A percentile compares a stretch with the other conserved stretches of the same genome.
Evolutionary conservation across 2,797 vertebrate species (phyloP).

Genomic region (Eulemur coronatus): DNA sequence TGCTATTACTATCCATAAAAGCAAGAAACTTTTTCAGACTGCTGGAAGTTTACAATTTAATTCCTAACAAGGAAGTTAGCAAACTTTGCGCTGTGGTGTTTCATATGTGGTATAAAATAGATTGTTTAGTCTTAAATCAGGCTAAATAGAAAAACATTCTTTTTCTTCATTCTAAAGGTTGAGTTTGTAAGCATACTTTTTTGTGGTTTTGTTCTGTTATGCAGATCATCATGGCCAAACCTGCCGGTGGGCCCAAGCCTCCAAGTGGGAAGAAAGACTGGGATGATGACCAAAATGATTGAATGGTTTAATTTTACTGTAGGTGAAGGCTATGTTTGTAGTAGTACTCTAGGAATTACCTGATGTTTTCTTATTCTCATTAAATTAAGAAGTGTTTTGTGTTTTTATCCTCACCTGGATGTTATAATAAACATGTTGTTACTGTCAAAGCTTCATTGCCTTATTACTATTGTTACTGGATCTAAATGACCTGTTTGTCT

Average conservation of each 20-base stretch:
- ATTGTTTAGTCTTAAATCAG: not conserved
- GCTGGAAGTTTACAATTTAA: not conserved
- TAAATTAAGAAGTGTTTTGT: constrained; percentile 84
- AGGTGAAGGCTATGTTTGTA: constrained; percentile 45
- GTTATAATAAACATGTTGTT: constrained; percentile 65
- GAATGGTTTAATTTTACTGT: constrained; percentile 78
- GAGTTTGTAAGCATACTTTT: not conserved
- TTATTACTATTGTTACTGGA: not conserved
- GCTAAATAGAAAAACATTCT: not conserved
- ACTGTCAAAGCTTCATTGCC: not conserved
- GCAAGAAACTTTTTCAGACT: not conserved
- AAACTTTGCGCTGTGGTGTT: not conserved
- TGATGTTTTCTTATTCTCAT: constrained; percentile 75
- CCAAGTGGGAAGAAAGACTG: constrained; percentile 96
- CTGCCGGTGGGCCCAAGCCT: constrained; percentile 96
- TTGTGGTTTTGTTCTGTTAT: constrained; percentile 82
- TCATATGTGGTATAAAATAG: not conserved
- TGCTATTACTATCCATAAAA: not conserved
- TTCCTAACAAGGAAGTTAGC: not conserved
- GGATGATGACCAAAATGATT: constrained; percentile 95
- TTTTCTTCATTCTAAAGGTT: not conserved
- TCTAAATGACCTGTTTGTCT: not conserved
- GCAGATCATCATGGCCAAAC: constrained; percentile 99
- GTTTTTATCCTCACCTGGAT: constrained; percentile 38
- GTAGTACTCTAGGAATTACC: constrained; percentile 49